Evolutionary conservation across 1,140 invertebrate species (phyloP).

Genomic region (Papilio glaucus): DNA sequence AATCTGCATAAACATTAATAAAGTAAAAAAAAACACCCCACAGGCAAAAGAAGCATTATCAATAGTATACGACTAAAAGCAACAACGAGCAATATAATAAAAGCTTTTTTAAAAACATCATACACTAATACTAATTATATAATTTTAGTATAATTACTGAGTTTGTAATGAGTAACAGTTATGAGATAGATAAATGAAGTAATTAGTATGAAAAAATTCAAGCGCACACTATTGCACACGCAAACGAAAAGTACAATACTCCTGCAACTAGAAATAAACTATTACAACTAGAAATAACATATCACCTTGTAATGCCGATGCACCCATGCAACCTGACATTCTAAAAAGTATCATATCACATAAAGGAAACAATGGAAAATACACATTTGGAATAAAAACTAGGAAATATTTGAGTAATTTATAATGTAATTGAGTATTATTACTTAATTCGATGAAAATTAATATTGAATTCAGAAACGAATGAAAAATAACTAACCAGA

Average conservation of each 20-base stretch:
- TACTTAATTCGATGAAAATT: background rate
- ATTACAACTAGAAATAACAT: background rate
- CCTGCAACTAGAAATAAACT: background rate
- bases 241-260: background rate
- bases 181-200: background rate
- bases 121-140: background rate
- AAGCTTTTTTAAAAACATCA: background rate
- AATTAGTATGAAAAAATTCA: background rate
- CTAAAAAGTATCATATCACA: constrained; percentile 11
- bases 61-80: background rate
- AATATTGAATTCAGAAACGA: no score
- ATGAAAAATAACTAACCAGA: no score
- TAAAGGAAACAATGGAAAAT: constrained; percentile 6
- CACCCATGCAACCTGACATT: constrained; percentile 5
- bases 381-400: background rate
- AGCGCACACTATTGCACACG: no score
- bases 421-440: no score
- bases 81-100: background rate
- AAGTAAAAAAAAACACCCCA: background rate
- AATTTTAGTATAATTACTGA: background rate
- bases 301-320: background rate
- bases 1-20: background rate
- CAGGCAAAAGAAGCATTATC: background rate
- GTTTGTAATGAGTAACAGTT: no score
- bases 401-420: background rate